Base-by-base conservation (phyloP, 2,797 vertebrate species). In the Platalea minor region DNA sequence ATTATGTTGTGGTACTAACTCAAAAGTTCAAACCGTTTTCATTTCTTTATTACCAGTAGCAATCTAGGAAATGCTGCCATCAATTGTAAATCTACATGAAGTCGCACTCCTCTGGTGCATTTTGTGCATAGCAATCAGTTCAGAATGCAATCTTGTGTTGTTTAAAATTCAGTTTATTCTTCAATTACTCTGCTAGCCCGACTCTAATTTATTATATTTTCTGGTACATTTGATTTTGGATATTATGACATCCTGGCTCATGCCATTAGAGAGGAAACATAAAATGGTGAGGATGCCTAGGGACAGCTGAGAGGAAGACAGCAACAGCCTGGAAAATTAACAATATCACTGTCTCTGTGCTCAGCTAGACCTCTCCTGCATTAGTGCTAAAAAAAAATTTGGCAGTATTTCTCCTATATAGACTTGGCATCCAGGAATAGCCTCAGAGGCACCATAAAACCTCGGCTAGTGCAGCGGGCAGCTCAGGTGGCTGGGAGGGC, bases 141-240 rank as follows among this genome's bases (percentile, higher is more conserved):
- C 93, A 51, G 65, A 96, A 96, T 6, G 19, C 35, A 91, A 70
- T 75, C 89, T 85, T 78, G 46, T 89, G 90, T 76, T 29, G 82
- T 95, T 98, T 96, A 97, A 97, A 95, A 97, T 94, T 96, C 95
- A 91, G 93, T 94, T 97, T 97, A 97, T 97, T 95, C 91, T 92
- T 97, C 95, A 97, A 96, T 97, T 97, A 97, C 86, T 96, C 82
- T 81, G 75, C 91, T 95, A 94, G 95, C 53, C 88, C 4, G 1
- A 77, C 56, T 96, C 93, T 97, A 97, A 96, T 97, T 96, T 97
- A 96, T 97, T 97, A 43, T 80, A 97, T 97, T 97, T 97, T 96
- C 97, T 95, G 93, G 95, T 97, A 96, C 94, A 92, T 97, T 97
- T 97, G 91, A 93, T 96, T 97, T 97, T 94, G 84, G 89, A 89